phyloP scores from a whole-genome alignment of 1,140 invertebrate genomes.

The Thalassaphorura encarpata region DNA sequence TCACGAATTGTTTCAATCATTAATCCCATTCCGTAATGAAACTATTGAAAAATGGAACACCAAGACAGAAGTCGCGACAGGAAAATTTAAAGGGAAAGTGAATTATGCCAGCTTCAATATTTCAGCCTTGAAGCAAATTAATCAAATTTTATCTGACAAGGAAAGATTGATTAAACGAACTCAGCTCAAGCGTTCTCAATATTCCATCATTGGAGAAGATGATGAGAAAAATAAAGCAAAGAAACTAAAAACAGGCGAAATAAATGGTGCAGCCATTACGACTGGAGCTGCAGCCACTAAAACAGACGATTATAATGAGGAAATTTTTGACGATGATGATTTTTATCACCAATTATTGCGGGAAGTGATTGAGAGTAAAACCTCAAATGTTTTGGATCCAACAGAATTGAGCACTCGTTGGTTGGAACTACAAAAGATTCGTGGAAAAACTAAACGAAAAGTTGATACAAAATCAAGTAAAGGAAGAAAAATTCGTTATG shows the following conservation, averaged over 20 bases:
- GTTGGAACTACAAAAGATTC: slow-evolving; percentile 79
- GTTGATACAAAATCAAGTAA: slow-evolving; percentile 87
- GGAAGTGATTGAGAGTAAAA: slow-evolving; percentile 86
- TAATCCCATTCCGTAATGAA: slow-evolving; percentile 59
- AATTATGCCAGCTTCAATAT: slow-evolving; percentile 58
- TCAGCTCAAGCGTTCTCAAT: slow-evolving; percentile 65
- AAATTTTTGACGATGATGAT: slow-evolving; percentile 94
- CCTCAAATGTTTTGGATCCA: slow-evolving; percentile 67
- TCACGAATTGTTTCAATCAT: slow-evolving; percentile 54
- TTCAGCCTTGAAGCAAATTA: slow-evolving; percentile 71
- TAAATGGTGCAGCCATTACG: too few species aligned
- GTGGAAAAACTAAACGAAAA: slow-evolving; percentile 79
- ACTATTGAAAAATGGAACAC: slow-evolving; percentile 87
- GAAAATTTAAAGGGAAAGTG: slow-evolving; percentile 44
- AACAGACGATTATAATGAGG: slow-evolving; percentile 61
- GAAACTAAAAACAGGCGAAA: too few species aligned
- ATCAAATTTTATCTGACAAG: slow-evolving; percentile 69
- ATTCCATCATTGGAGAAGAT: slow-evolving; percentile 55
- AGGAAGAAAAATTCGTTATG: slow-evolving; percentile 79
- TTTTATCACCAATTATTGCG: slow-evolving; percentile 89
- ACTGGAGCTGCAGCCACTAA: slow-evolving; percentile 30
- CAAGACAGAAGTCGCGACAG: slow-evolving; percentile 61
- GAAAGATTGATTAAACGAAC: slow-evolving; percentile 64
- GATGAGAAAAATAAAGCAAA: too few species aligned
- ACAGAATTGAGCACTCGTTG: slow-evolving; percentile 68